A percentile compares a stretch with the other conserved stretches of the same genome.
phyloP scores from a whole-genome alignment of 2,888 invertebrate species.

The Nephrotoma guestfalica region DNA sequence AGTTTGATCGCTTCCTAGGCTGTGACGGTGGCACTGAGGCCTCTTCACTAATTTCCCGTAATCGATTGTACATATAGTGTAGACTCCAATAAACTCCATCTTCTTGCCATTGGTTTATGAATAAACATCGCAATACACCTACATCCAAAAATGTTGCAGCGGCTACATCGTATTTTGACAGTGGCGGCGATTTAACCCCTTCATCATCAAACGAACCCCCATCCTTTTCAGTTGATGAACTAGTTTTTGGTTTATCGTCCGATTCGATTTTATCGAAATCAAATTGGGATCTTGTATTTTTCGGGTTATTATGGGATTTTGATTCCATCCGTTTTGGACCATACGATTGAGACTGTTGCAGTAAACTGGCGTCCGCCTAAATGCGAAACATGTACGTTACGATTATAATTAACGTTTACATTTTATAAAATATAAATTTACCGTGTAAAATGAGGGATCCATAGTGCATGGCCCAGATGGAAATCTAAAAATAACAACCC shows the following conservation, averaged over 20 bases:
- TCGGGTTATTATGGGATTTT: conserved; percentile 25
- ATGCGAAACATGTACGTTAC: background rate
- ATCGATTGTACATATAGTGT: conserved; percentile 74
- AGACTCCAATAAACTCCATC: conserved; percentile 97
- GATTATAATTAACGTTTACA: background rate
- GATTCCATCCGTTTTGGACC: conserved; percentile 26
- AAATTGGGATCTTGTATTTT: conserved; percentile 24
- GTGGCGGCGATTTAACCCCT: conserved; percentile 20
- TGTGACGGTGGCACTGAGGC: conserved; percentile 54
- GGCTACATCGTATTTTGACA: conserved; percentile 39
- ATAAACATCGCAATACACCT: conserved; percentile 86
- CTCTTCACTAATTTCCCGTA: conserved; percentile 79
- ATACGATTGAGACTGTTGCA: conserved; percentile 37
- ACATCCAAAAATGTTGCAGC: conserved; percentile 95
- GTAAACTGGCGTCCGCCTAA: conserved; percentile 63
- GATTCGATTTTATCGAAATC: conserved; percentile 27
- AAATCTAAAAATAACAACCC: conserved; percentile 75
- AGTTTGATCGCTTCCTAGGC: conserved; percentile 79
- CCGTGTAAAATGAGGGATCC: conserved; percentile 69
- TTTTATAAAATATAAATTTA: conserved; percentile 20
- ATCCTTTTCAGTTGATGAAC: conserved; percentile 59
- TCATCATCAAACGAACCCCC: conserved; percentile 49
- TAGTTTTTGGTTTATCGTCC: conserved; percentile 23
- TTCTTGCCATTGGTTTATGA: conserved; percentile 95
- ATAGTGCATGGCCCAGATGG: conserved; percentile 61